phyloP scores from a whole-genome alignment of 2,797 vertebrate species.

The Hirundo rustica region DNA sequence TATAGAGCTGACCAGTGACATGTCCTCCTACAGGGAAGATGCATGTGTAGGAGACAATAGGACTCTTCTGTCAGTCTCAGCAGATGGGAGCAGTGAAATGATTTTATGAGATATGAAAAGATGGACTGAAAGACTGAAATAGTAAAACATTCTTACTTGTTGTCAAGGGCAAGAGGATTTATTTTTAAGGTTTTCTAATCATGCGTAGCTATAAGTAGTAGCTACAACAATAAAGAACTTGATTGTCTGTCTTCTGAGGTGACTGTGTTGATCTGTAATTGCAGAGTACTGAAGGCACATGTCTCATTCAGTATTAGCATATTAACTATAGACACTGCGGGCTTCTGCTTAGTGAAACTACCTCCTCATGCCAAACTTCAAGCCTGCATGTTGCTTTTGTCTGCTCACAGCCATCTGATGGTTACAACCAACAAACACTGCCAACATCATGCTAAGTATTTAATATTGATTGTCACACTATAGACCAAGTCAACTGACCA shows the following conservation, averaged over 20 bases:
- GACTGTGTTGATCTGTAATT: neutral
- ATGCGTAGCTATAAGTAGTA: neutral
- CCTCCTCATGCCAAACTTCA: neutral
- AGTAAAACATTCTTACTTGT: neutral
- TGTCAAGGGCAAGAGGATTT: neutral
- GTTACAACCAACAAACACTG: neutral
- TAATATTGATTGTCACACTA: neutral
- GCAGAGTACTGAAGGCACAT: neutral
- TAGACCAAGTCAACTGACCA: neutral
- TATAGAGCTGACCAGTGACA: neutral
- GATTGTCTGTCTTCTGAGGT: neutral
- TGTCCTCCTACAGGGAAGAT: neutral
- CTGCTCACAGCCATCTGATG: neutral
- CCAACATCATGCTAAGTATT: neutral
- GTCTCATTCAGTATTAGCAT: neutral
- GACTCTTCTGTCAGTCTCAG: neutral
- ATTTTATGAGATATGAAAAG: neutral
- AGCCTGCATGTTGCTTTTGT: accelerated
- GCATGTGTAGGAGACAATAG: neutral
- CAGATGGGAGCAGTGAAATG: neutral
- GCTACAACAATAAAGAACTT: neutral
- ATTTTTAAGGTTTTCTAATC: neutral
- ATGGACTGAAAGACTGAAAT: neutral
- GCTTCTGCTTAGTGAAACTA: neutral
- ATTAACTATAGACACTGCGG: neutral